These are phyloP conservation scores for Serinus canaria DNA, from an alignment of 2,113 vertebrate genomes.

Conservation along the genomic window DNA sequence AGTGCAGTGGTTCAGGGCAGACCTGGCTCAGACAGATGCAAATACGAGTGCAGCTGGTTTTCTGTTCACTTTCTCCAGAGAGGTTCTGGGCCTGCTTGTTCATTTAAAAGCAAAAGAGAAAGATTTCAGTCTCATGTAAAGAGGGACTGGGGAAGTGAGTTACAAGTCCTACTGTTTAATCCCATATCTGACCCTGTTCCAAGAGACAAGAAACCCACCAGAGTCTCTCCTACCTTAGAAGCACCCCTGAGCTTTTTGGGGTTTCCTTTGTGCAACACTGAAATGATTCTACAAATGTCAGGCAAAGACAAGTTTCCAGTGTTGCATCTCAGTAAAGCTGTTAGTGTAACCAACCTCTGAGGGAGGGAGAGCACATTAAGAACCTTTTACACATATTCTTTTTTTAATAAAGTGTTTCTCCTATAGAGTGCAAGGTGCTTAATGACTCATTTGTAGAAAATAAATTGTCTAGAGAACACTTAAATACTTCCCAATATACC, in stretches of 20 bases:
- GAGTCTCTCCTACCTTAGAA: not conserved
- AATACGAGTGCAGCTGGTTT: not conserved
- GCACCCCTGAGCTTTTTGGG: not conserved
- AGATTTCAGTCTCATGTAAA: fast-evolving
- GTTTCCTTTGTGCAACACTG: not conserved
- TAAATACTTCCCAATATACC: not conserved
- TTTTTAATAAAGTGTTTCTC: not conserved
- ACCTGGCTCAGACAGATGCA: not conserved
- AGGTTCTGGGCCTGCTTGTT: not conserved
- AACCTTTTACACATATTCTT: not conserved
- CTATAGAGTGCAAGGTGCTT: not conserved
- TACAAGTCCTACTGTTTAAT: fast-evolving
- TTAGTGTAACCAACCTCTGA: not conserved
- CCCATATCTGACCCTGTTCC: not conserved
- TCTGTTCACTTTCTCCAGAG: not conserved
- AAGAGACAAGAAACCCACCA: not conserved
- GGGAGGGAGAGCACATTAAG: not conserved
- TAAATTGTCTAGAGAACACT: not conserved
- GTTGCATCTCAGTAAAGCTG: not conserved
- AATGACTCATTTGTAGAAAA: not conserved
- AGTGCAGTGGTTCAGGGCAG: not conserved
- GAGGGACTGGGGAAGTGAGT: not conserved
- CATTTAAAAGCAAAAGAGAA: not conserved
- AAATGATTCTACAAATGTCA: not conserved
- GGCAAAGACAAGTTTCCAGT: not conserved